A percentile compares a stretch with the other conserved stretches of the same genome.
phyloP scores from a whole-genome alignment of 2,113 vertebrate species.

The Lipophrys pholis region DNA sequence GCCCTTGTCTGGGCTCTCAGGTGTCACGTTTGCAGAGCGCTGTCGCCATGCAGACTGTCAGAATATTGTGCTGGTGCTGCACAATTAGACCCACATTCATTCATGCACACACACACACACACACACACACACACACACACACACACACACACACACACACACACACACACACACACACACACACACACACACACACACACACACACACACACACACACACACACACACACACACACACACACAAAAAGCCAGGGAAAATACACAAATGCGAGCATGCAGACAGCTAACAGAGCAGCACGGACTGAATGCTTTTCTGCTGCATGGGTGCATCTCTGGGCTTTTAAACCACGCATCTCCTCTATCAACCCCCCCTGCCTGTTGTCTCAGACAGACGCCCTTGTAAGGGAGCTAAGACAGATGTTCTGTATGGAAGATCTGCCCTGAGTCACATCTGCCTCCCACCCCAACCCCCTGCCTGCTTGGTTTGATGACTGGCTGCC shows the following conservation, averaged over 20 bases:
- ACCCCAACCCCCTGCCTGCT: slow-evolving; percentile 48
- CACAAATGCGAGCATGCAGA: neutral
- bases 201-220: slow-evolving; percentile 18
- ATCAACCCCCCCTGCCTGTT: slow-evolving; percentile 75
- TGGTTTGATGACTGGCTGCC: slow-evolving; percentile 48
- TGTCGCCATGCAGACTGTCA: slow-evolving; percentile 83
- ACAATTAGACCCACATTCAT: slow-evolving; percentile 68
- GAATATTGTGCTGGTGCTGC: slow-evolving; percentile 78
- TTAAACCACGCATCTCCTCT: slow-evolving; percentile 66
- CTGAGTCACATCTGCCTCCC: slow-evolving; percentile 74
- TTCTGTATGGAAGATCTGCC: slow-evolving; percentile 61
- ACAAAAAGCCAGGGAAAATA: neutral
- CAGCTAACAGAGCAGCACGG: slow-evolving; percentile 11
- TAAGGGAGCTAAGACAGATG: slow-evolving; percentile 72
- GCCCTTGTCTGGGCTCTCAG: slow-evolving; percentile 77
- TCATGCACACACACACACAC: neutral
- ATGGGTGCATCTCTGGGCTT: slow-evolving; percentile 44
- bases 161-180: slow-evolving; percentile 4
- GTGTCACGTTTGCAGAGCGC: slow-evolving; percentile 82
- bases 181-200: neutral
- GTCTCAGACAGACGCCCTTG: slow-evolving; percentile 72
- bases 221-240: neutral
- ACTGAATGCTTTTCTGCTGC: slow-evolving; percentile 3
- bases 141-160: slow-evolving; percentile 3
- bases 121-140: neutral